Evolutionary conservation across 2,888 invertebrate genomes (phyloP).

Genomic region (Drosophila eohydei): DNA sequence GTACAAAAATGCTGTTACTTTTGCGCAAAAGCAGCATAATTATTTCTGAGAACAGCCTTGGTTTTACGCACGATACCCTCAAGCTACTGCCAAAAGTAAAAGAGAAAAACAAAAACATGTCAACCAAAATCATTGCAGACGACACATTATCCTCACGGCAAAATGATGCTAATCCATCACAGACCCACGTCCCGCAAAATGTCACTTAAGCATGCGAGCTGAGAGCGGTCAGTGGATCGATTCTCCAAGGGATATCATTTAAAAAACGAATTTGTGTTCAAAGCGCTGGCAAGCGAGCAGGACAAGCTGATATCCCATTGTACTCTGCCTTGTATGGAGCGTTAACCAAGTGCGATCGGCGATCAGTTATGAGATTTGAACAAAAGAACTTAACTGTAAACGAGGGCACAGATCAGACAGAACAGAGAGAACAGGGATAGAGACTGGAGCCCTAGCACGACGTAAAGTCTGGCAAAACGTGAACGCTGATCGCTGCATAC

Average conservation of each 20-base stretch:
- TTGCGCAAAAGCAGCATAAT: constrained; percentile 82
- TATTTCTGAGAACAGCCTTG: constrained; percentile 82
- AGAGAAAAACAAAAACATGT: constrained; percentile 57
- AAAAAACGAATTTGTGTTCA: constrained; percentile 46
- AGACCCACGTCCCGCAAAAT: constrained; percentile 70
- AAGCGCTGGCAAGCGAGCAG: constrained; percentile 9
- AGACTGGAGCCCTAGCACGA: constrained; percentile 49
- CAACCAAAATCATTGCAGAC: constrained; percentile 81
- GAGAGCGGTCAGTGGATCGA: constrained; percentile 47
- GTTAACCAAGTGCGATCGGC: constrained; percentile 71
- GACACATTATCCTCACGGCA: constrained; percentile 82
- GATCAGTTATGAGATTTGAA: constrained; percentile 79
- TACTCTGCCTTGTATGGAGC: constrained; percentile 57
- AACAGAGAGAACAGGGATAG: constrained; percentile 18
- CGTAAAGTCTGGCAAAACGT: constrained; percentile 71
- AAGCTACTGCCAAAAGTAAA: constrained; percentile 32
- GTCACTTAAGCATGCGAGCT: constrained; percentile 76
- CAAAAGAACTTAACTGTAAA: constrained; percentile 80
- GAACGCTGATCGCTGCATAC: constrained; percentile 45
- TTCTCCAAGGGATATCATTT: constrained; percentile 56
- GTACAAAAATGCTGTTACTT: constrained; percentile 83
- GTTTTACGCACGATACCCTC: constrained; percentile 13
- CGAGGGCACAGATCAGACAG: constrained; percentile 45
- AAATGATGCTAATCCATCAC: constrained; percentile 85
- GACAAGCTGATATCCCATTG: constrained; percentile 40